phyloP scores from a whole-genome alignment of 2,113 vertebrate genomes.

The Serilophus lunatus region DNA sequence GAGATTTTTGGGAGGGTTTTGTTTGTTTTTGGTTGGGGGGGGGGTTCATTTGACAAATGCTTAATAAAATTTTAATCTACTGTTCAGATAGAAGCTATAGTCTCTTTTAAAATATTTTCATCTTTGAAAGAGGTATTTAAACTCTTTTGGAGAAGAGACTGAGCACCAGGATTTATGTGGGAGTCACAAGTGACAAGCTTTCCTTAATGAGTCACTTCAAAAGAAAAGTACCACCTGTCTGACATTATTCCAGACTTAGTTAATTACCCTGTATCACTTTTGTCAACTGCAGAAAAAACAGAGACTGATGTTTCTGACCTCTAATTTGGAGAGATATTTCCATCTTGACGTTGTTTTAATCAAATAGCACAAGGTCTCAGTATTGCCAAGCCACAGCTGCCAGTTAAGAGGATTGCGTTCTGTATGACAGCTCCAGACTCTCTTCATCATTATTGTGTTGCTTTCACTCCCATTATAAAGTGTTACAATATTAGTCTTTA shows the following conservation, averaged over 20 bases:
- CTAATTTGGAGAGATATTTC: conserved; percentile 23
- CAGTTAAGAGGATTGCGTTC: not conserved
- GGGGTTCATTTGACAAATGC: not conserved
- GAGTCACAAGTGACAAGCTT: conserved; percentile 23
- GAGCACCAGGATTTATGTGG: not conserved
- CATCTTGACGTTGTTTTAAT: conserved; percentile 26
- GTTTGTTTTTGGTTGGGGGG: not conserved
- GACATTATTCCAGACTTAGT: conserved; percentile 20
- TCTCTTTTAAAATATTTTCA: not conserved
- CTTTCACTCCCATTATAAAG: not conserved
- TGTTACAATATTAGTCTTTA: not conserved
- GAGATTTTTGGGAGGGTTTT: no score
- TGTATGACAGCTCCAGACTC: not conserved
- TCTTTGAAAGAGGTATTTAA: not conserved
- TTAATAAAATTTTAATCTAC: not conserved
- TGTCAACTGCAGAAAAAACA: conserved; percentile 43
- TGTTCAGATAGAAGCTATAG: not conserved
- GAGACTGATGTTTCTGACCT: conserved; percentile 30
- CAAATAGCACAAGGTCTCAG: not conserved
- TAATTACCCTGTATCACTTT: conserved; percentile 32
- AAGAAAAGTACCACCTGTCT: conserved; percentile 42
- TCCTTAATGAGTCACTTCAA: conserved; percentile 33
- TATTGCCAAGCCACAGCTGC: not conserved
- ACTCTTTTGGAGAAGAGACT: not conserved
- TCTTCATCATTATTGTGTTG: not conserved